These are phyloP conservation scores for Sebastes nivosus DNA, from an alignment of 2,797 vertebrate genomes.

Conservation along the genomic window DNA sequence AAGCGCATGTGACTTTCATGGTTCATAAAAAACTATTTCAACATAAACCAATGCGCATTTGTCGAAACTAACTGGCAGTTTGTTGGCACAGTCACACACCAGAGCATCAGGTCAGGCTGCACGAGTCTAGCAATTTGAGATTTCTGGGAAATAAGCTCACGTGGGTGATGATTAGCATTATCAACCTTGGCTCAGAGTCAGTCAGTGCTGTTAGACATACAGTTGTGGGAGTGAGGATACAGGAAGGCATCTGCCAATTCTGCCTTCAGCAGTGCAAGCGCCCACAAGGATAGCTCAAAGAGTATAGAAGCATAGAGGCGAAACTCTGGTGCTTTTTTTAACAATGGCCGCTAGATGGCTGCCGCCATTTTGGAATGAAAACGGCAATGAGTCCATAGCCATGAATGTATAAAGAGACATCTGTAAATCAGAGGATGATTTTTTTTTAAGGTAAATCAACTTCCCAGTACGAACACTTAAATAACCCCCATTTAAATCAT, in stretches of 20 bases:
- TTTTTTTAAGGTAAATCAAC: no score
- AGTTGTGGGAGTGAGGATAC: slow-evolving; percentile 31
- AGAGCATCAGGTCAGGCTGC: slow-evolving; percentile 4
- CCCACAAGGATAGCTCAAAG: slow-evolving; percentile 12
- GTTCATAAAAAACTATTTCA: not conserved
- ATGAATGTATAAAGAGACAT: no score
- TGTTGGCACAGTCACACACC: slow-evolving; percentile 10
- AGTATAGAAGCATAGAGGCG: no score
- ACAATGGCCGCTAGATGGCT: no score
- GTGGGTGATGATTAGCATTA: slow-evolving; percentile 52
- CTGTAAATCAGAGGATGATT: no score
- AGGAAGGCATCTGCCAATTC: slow-evolving; percentile 37
- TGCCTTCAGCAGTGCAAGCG: slow-evolving; percentile 24
- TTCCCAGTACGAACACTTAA: no score
- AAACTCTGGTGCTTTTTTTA: no score
- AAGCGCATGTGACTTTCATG: not conserved
- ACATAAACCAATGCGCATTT: not conserved
- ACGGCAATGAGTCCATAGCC: no score
- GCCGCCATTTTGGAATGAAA: no score
- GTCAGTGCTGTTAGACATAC: slow-evolving; percentile 31
- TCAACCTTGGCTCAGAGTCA: slow-evolving; percentile 43
- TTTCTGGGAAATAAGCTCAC: slow-evolving; percentile 46
- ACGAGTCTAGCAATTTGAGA: slow-evolving; percentile 27
- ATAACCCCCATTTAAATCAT: no score
- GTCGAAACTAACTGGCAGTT: slow-evolving; percentile 1